Evolutionary conservation across 2,797 vertebrate species (phyloP).

Genomic region (Chelon auratus): DNA sequence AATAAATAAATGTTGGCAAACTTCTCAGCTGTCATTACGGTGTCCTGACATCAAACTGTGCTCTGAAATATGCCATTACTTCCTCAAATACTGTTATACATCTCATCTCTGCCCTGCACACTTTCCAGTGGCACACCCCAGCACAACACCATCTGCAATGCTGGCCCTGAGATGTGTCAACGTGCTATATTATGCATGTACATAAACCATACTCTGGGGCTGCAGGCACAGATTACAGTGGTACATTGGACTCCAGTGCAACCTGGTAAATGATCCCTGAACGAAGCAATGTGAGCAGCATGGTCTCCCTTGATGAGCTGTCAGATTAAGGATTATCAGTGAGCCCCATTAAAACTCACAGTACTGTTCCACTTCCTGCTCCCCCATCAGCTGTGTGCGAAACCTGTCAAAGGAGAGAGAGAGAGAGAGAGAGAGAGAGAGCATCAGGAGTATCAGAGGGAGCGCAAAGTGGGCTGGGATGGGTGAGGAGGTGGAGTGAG

Average conservation of each 20-base stretch:
- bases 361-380: conserved; percentile 47
- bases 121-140: conserved; percentile 19
- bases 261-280: conserved; percentile 19
- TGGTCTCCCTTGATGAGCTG: conserved; percentile 57
- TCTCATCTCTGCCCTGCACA: conserved; percentile 4
- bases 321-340: conserved; percentile 72
- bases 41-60: conserved; percentile 3
- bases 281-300: conserved; percentile 29
- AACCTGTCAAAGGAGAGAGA: conserved; percentile 57
- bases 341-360: conserved; percentile 59
- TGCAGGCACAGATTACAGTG: conserved; percentile 31
- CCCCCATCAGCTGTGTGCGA: conserved; percentile 56
- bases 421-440: conserved; percentile 32
- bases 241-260: conserved; percentile 22
- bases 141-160: conserved; percentile 12
- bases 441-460: conserved; percentile 1
- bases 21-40: neutral
- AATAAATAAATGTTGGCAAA: neutral
- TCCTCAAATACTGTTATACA: neutral
- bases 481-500: conserved; percentile 6
- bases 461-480: conserved; percentile 17
- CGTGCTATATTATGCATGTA: conserved; percentile 15
- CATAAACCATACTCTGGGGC: neutral
- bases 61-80: conserved; percentile 3
- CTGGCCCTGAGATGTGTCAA: conserved; percentile 2